These are phyloP conservation scores for Myopa testacea DNA, from an alignment of 2,888 invertebrate species.

Conservation along the genomic window DNA sequence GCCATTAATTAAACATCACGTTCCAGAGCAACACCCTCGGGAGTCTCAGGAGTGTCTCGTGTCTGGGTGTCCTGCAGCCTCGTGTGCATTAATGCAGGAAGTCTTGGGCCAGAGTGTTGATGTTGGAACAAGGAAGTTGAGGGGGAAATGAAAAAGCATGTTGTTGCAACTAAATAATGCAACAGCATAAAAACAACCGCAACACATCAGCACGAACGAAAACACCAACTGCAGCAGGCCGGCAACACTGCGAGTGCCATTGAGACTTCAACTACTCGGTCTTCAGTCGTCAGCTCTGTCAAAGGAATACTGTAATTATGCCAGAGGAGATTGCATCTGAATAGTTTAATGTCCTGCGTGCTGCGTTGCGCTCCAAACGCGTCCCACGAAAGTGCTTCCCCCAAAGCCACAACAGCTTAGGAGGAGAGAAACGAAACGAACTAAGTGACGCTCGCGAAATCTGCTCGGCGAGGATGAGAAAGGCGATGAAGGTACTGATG, in stretches of 20 bases:
- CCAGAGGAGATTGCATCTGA: conserved; percentile 32
- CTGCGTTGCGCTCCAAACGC: background rate
- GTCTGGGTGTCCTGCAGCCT: conserved; percentile 15
- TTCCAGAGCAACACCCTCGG: conserved; percentile 37
- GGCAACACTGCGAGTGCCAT: conserved; percentile 22
- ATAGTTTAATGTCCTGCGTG: conserved; percentile 35
- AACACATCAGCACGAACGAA: conserved; percentile 15
- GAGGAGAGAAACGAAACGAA: background rate
- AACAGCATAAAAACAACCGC: conserved; percentile 29
- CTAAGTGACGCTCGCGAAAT: background rate
- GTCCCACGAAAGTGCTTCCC: background rate
- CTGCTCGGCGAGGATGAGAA: background rate
- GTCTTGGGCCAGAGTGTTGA: conserved; percentile 18
- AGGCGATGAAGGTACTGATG: background rate
- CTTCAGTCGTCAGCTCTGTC: conserved; percentile 19
- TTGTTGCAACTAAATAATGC: conserved; percentile 38
- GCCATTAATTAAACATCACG: conserved; percentile 39
- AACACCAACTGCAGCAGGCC: conserved; percentile 14
- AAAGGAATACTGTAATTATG: conserved; percentile 35
- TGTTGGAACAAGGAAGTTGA: background rate
- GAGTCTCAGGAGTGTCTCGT: conserved; percentile 6
- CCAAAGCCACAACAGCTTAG: background rate
- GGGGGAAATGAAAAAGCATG: background rate
- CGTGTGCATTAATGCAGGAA: conserved; percentile 30
- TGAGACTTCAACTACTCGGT: conserved; percentile 31